Conservation (phyloP, 2,888 invertebrate species). For the Chrysopilus asiliformis region DNA sequence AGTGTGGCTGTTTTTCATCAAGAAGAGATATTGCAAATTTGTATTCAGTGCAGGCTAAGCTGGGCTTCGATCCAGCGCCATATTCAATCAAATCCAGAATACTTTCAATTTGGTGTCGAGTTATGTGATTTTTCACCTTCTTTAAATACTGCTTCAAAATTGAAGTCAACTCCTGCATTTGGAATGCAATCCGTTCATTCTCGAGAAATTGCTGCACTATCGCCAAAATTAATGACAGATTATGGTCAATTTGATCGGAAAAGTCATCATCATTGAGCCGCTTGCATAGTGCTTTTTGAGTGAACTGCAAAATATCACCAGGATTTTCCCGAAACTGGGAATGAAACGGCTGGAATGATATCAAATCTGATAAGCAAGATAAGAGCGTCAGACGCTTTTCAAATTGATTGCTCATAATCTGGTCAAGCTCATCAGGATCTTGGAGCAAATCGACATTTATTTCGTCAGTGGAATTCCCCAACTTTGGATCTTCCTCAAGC, state of each 20-base stretch:
- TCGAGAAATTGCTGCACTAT: slow-evolving; percentile 27
- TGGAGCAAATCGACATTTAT: slow-evolving; percentile 21
- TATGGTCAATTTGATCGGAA: slow-evolving; percentile 17
- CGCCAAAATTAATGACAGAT: slow-evolving; percentile 14
- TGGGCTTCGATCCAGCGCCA: slow-evolving; percentile 2
- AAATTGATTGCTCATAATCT: slow-evolving; percentile 23
- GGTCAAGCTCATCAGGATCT: slow-evolving; percentile 23
- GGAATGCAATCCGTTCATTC: slow-evolving; percentile 13
- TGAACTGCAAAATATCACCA: slow-evolving; percentile 22
- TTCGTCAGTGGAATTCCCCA: slow-evolving; percentile 4
- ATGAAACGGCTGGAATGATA: slow-evolving; percentile 26
- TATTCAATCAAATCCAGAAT: slow-evolving; percentile 18
- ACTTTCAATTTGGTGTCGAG: slow-evolving; percentile 19
- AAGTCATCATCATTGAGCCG: slow-evolving; percentile 19
- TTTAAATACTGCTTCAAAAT: slow-evolving; percentile 14
- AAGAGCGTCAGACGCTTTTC: slow-evolving; percentile 25
- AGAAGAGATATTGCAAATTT: slow-evolving; percentile 24
- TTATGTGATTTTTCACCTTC: slow-evolving; percentile 16
- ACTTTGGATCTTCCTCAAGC: slow-evolving; percentile 14
- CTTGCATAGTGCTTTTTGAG: slow-evolving; percentile 21
- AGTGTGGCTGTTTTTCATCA: slow-evolving; percentile 25
- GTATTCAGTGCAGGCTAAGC: slow-evolving; percentile 10
- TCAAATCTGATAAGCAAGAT: slow-evolving; percentile 25
- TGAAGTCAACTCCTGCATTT: slow-evolving; percentile 15
- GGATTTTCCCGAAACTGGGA: slow-evolving; percentile 25